Conservation (phyloP, 2,888 invertebrate species). For the Acleris literana region DNA sequence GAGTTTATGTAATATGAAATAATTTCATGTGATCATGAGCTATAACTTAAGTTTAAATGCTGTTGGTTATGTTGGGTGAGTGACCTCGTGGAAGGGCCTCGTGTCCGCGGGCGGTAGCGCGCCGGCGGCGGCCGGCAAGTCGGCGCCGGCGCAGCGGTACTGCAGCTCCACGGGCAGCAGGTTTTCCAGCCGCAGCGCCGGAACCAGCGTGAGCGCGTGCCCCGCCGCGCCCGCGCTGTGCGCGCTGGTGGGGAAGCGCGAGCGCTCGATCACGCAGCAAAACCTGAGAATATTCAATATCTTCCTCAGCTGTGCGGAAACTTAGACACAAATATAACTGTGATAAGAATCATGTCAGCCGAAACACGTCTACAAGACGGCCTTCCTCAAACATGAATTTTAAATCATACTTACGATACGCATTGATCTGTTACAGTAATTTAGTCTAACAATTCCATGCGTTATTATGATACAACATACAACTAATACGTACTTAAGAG, state of each 20-base stretch:
- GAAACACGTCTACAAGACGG: too few species aligned
- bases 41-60: too few species aligned
- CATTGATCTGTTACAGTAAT: too few species aligned
- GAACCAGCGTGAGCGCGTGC: slow-evolving; percentile 92
- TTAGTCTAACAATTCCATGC: too few species aligned
- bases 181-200: slow-evolving; percentile 93
- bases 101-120: slow-evolving; percentile 61
- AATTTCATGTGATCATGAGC: too few species aligned
- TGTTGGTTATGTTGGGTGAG: slow-evolving; percentile 23
- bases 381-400: too few species aligned
- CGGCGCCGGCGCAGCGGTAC: slow-evolving; percentile 71
- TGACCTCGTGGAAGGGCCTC: slow-evolving; percentile 68
- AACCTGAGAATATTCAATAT: slow-evolving; percentile 79
- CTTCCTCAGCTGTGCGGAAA: too few species aligned
- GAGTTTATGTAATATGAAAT: too few species aligned
- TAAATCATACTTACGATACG: too few species aligned
- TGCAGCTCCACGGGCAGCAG: slow-evolving; percentile 92
- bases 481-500: too few species aligned
- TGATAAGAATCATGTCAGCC: too few species aligned
- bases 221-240: slow-evolving; percentile 87
- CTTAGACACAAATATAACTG: not conserved
- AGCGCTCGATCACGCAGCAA: slow-evolving; percentile 90
- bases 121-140: slow-evolving; percentile 49
- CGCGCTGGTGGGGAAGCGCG: slow-evolving; percentile 90
- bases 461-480: too few species aligned